Base-by-base conservation (phyloP, 1,140 invertebrate species). In the Steinernema khuongi region DNA sequence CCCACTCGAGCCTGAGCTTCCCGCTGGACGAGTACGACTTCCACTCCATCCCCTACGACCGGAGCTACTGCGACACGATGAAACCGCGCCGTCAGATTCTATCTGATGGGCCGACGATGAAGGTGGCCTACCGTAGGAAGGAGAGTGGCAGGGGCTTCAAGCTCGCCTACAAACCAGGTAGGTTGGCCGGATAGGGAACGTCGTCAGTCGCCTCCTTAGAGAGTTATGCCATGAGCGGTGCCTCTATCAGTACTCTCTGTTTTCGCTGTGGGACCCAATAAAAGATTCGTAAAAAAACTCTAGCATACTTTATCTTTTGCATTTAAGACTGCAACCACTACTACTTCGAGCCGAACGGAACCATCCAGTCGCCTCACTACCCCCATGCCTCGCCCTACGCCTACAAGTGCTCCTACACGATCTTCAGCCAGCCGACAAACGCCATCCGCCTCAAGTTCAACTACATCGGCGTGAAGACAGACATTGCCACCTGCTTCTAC, bases 341-440 rank as follows among this genome's bases (percentile, higher is more conserved):
- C 70, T 71, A 17, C 14, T 31, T 78, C 29, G 72, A 31, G 18
- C 43, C 66, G 43, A 83, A 85, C 41, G 81, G 81, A 30, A 85
- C 83, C 18, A 83, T 83, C 41, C 72, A 68, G 68, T 73, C 81
- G 7, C 82, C 84, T 18, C 83, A 85, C 60, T 81, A 76, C 66
- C 75, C 75, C 29, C 73, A 81, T n/a, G 67, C 69, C 41, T 30
- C 73, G 1, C 74, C 19, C 36, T 66, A 29, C 43, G 31, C 41
- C 72, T 81, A 83, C 73, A 80, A 75, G 66, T 83, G 81, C 67
- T 79, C 69, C 4, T 83, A 83, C 50, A 67, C 74, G 1, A 83
- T 83, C 50, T 36, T 67, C 74, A n/a, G 83, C 77, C 11, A 32
- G 68, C 0, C 66, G 30, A 73, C 74, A 22, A 74, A 81, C 43